Percentiles rank a stretch among this genome's conserved stretches.
Conservation (phyloP, 2,888 invertebrate species). For the Anoplius nigerrimus region DNA sequence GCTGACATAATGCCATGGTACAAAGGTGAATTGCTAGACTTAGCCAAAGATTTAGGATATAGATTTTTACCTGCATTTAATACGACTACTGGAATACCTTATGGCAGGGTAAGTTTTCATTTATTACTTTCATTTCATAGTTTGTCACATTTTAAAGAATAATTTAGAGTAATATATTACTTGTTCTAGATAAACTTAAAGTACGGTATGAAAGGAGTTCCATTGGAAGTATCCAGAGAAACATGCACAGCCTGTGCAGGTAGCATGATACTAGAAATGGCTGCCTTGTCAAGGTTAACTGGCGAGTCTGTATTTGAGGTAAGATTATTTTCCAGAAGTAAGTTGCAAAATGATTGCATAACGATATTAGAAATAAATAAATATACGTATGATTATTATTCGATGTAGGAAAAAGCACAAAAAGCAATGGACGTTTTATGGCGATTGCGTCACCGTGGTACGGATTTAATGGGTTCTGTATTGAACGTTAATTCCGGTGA, state of each 20-base stretch:
- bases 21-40: constrained; percentile 88
- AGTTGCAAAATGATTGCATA: not conserved
- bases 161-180: constrained; percentile 6
- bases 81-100: constrained; percentile 97
- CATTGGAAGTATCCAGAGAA: constrained; percentile 86
- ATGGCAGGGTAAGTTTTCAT: constrained; percentile 84
- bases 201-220: constrained; percentile 87
- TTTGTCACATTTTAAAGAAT: not conserved
- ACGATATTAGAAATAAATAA: not conserved
- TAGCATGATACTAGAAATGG: constrained; percentile 98
- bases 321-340: constrained; percentile 22
- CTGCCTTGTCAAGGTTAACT: constrained; percentile 93
- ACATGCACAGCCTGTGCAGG: constrained; percentile 99
- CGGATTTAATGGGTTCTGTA: constrained; percentile 97
- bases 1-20: constrained; percentile 89
- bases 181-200: constrained; percentile 84
- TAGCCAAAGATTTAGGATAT: constrained; percentile 95
- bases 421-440: constrained; percentile 97
- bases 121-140: constrained; percentile 18
- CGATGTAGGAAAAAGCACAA: constrained; percentile 87
- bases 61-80: constrained; percentile 98
- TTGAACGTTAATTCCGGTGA: constrained; percentile 98
- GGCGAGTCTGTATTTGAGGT: constrained; percentile 94
- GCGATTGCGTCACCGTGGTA: constrained; percentile 92
- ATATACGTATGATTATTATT: not conserved